Evolutionary conservation across 2,888 invertebrate species (phyloP).

Genomic region (Platycnemis pennipes): DNA sequence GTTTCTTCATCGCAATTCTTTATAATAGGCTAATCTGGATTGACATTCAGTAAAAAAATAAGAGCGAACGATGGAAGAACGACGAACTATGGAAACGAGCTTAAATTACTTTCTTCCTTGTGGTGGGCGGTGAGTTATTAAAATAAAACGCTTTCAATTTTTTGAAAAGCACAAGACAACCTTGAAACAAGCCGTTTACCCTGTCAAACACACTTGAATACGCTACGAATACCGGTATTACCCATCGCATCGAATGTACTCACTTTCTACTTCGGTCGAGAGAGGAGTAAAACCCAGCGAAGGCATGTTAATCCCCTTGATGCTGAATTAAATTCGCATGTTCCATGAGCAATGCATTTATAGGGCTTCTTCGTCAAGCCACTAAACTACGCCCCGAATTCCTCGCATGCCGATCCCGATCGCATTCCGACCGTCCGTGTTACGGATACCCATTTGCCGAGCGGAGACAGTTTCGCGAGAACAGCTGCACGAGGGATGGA

Average conservation of each 20-base stretch:
- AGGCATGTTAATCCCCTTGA: not conserved
- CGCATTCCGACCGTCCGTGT: not conserved
- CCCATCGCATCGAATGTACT: not conserved
- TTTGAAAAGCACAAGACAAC: no score
- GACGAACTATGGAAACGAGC: no score
- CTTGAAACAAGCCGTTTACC: no score
- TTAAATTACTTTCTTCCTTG: no score
- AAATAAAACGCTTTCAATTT: no score
- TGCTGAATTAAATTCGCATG: not conserved
- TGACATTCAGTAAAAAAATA: no score
- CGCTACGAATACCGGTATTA: no score
- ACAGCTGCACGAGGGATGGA: not conserved
- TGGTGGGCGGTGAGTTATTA: no score
- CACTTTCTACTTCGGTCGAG: not conserved
- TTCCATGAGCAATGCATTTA: not conserved
- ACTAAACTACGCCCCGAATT: slow-evolving; percentile 34
- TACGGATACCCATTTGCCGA: not conserved
- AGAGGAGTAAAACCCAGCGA: not conserved
- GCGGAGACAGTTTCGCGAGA: slow-evolving; percentile 9
- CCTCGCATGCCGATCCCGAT: not conserved
- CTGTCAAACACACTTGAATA: no score
- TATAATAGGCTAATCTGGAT: no score
- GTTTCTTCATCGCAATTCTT: no score
- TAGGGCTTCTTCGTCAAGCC: slow-evolving; percentile 8
- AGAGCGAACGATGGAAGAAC: no score